phyloP scores from a whole-genome alignment of 2,797 vertebrate genomes.

The Hozukius guyotensis region DNA sequence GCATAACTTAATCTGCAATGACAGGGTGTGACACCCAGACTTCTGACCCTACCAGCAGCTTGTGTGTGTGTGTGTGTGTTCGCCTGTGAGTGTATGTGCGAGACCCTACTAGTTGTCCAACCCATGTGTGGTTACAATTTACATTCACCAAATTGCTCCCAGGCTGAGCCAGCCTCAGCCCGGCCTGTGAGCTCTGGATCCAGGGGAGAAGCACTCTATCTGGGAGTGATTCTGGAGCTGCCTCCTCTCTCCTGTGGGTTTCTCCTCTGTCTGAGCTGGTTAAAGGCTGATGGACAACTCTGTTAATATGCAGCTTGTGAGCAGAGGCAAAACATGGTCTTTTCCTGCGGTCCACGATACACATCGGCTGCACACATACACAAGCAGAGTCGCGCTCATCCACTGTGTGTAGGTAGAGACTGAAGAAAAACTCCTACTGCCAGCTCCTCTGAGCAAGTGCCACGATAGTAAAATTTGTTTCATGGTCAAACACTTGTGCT shows the following conservation, averaged over 20 bases:
- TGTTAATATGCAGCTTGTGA: slow-evolving; percentile 59
- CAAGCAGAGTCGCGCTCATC: neutral
- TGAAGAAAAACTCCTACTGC: slow-evolving; percentile 21
- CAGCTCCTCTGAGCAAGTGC: slow-evolving; percentile 54
- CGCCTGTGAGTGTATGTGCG: slow-evolving; percentile 39
- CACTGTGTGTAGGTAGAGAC: slow-evolving; percentile 18
- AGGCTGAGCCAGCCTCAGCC: slow-evolving; percentile 71
- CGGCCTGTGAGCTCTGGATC: slow-evolving; percentile 55
- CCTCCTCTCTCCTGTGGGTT: slow-evolving; percentile 59
- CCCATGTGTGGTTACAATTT: slow-evolving; percentile 94
- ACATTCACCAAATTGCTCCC: slow-evolving; percentile 90
- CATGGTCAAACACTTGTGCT: slow-evolving; percentile 78
- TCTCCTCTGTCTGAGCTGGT: slow-evolving; percentile 65
- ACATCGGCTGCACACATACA: slow-evolving; percentile 11
- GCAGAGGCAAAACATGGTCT: slow-evolving; percentile 37
- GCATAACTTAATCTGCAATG: slow-evolving; percentile 99
- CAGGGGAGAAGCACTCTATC: slow-evolving; percentile 58
- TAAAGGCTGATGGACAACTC: slow-evolving; percentile 70
- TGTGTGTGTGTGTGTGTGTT: slow-evolving; percentile 49
- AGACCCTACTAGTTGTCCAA: slow-evolving; percentile 87
- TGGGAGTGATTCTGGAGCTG: slow-evolving; percentile 66
- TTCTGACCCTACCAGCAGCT: slow-evolving; percentile 90
- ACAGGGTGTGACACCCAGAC: slow-evolving; percentile 95
- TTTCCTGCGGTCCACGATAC: slow-evolving; percentile 9
- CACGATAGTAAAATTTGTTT: slow-evolving; percentile 70